A percentile compares a stretch with the other conserved stretches of the same genome.
Conservation (phyloP, 2,888 invertebrate species). For the Meiosimyza platycephala region DNA sequence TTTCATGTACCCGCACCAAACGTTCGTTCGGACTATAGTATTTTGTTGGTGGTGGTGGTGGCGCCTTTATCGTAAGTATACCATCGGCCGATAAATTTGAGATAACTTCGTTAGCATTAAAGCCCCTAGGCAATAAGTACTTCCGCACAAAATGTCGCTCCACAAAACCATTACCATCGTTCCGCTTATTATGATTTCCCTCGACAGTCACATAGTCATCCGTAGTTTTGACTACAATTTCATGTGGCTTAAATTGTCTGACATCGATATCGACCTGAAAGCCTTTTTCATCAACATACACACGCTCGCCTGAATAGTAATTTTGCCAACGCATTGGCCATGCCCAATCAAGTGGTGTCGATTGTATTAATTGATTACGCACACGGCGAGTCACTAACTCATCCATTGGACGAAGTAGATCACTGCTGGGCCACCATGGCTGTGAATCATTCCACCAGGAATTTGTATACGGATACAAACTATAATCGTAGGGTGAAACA, state of each 20-base stretch:
- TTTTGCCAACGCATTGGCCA: slow-evolving; percentile 60
- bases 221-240: slow-evolving; percentile 82
- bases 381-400: slow-evolving; percentile 60
- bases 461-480: slow-evolving; percentile 54
- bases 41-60: slow-evolving; percentile 66
- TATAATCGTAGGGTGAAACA: slow-evolving; percentile 50
- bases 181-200: slow-evolving; percentile 80
- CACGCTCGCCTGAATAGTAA: slow-evolving; percentile 59
- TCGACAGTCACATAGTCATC: slow-evolving; percentile 78
- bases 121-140: slow-evolving; percentile 80
- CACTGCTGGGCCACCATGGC: slow-evolving; percentile 51
- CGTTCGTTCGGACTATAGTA: slow-evolving; percentile 61
- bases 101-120: slow-evolving; percentile 78
- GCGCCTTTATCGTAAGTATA: slow-evolving; percentile 76
- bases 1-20: slow-evolving; percentile 71
- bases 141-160: slow-evolving; percentile 80
- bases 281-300: slow-evolving; percentile 71
- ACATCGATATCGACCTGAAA: slow-evolving; percentile 82
- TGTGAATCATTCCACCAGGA: slow-evolving; percentile 57
- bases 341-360: slow-evolving; percentile 55
- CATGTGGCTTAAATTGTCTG: slow-evolving; percentile 80
- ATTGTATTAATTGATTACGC: slow-evolving; percentile 59
- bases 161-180: slow-evolving; percentile 78
- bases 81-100: slow-evolving; percentile 82
- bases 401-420: slow-evolving; percentile 54